Evolutionary conservation across 2,888 invertebrate genomes (phyloP).

Genomic region (Orthonevra nobilis): DNA sequence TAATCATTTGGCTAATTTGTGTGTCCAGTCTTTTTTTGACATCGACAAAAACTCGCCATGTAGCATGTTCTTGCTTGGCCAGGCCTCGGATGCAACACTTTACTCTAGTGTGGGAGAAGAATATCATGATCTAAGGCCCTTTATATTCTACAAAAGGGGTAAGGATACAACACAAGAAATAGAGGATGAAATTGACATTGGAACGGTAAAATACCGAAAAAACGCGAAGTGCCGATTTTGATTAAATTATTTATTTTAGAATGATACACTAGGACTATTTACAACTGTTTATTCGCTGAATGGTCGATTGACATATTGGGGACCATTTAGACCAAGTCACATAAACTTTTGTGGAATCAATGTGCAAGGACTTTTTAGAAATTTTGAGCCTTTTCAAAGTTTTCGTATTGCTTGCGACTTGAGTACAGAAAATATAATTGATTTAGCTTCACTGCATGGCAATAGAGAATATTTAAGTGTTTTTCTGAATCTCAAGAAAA

Average conservation of each 20-base stretch:
- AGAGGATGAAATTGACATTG: slow-evolving; percentile 58
- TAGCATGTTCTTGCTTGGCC: slow-evolving; percentile 77
- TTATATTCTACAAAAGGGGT: slow-evolving; percentile 77
- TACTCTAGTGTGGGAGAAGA: slow-evolving; percentile 76
- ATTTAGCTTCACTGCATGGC: slow-evolving; percentile 72
- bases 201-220: no score
- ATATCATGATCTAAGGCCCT: slow-evolving; percentile 74
- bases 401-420: slow-evolving; percentile 74
- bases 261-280: slow-evolving; percentile 72
- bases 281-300: slow-evolving; percentile 73
- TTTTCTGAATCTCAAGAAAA: slow-evolving; percentile 77
- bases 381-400: slow-evolving; percentile 34
- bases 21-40: slow-evolving; percentile 82
- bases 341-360: slow-evolving; percentile 75
- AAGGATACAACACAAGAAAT: slow-evolving; percentile 72
- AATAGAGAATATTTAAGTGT: slow-evolving; percentile 76
- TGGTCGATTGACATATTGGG: slow-evolving; percentile 75
- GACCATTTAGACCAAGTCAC: slow-evolving; percentile 73
- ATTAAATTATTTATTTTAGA: slow-evolving; percentile 51
- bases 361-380: slow-evolving; percentile 35
- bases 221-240: no score
- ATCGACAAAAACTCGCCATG: slow-evolving; percentile 81
- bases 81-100: slow-evolving; percentile 77
- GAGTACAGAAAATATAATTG: slow-evolving; percentile 76
- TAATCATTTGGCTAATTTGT: slow-evolving; percentile 85